Conservation (phyloP, 2,113 vertebrate genomes). For the Paracanthobrama guichenoti region DNA sequence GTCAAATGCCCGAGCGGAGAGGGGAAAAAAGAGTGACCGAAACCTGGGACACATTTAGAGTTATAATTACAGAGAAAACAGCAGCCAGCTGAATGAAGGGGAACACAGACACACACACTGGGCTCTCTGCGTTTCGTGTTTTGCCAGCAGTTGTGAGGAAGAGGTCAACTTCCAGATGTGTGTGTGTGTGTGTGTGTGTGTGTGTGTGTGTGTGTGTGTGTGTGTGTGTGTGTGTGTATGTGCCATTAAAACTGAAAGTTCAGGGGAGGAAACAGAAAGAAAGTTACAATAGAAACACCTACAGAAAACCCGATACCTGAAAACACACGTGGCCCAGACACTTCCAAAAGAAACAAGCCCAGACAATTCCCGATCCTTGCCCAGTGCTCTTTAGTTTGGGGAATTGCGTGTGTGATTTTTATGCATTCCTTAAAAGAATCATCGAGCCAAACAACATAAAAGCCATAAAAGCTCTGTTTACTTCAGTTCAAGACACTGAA, state of each 20-base stretch:
- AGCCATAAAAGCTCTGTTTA: not conserved
- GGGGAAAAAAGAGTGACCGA: constrained; percentile 11
- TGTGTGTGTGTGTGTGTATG: not conserved
- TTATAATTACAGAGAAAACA: constrained; percentile 48
- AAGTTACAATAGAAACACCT: not conserved
- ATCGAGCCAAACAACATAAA: constrained; percentile 25
- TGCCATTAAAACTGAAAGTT: not conserved
- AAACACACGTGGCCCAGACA: constrained; percentile 17
- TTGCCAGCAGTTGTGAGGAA: constrained; percentile 20
- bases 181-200: not conserved
- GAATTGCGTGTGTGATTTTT: not conserved
- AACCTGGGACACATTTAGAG: constrained; percentile 30
- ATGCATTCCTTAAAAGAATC: constrained; percentile 34
- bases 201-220: constrained; percentile 18
- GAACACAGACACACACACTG: constrained; percentile 8
- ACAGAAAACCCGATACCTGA: not conserved
- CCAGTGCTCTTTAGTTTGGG: not conserved
- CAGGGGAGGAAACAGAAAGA: not conserved
- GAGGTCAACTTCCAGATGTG: constrained; percentile 53
- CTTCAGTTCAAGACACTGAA: not conserved
- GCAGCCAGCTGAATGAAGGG: constrained; percentile 6
- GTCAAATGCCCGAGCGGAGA: constrained; percentile 11
- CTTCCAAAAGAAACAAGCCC: constrained; percentile 27
- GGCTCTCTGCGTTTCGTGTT: not conserved
- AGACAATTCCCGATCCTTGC: constrained; percentile 16